phyloP scores from a whole-genome alignment of 2,888 invertebrate species.

The Cataglyphis livida region DNA sequence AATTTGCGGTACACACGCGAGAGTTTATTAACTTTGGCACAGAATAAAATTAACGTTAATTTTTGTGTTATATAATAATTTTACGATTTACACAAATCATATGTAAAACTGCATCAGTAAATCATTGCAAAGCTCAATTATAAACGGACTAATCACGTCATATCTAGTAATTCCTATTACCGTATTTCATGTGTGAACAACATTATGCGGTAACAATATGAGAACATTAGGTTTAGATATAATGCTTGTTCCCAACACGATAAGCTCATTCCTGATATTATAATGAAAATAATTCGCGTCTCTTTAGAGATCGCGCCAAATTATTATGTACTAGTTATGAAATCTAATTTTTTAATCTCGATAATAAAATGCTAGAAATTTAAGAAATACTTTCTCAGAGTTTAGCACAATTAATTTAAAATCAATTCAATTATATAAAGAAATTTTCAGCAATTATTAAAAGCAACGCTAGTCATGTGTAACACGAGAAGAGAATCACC shows the following conservation, averaged over 20 bases:
- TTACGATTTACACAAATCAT: background rate
- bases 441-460: background rate
- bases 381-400: background rate
- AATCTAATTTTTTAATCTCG: background rate
- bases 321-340: background rate
- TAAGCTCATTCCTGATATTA: background rate
- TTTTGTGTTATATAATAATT: background rate
- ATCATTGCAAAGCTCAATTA: constrained; percentile 6
- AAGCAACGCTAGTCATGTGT: background rate
- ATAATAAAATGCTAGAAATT: background rate
- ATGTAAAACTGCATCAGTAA: constrained; percentile 8
- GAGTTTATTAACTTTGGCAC: background rate
- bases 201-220: background rate
- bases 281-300: constrained; percentile 7
- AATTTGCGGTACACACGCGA: background rate
- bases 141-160: constrained; percentile 2
- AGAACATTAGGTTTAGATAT: no score
- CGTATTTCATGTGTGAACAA: constrained; percentile 7
- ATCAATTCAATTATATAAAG: background rate
- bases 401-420: background rate
- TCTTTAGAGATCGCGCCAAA: background rate
- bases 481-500: background rate
- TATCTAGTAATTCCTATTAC: background rate
- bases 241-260: background rate
- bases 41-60: constrained; percentile 11